These are phyloP conservation scores for Desmophyllum pertusum DNA, from an alignment of 92 coral and sea anemone species.

Conservation along the genomic window DNA sequence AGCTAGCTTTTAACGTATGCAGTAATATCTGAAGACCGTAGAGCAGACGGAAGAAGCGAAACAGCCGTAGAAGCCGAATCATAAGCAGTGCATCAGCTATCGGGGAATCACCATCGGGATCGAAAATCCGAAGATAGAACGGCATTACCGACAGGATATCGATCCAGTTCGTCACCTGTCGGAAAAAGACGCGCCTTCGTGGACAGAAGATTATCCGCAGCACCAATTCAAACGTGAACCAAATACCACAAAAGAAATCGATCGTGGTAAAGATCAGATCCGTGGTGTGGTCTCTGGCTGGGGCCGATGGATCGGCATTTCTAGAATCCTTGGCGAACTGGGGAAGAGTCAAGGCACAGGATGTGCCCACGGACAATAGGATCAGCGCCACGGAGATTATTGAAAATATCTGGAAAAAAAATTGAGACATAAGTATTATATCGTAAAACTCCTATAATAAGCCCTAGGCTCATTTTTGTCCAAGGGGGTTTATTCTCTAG, in stretches of 20 bases:
- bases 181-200: slow-evolving; percentile 65
- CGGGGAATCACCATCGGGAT: slow-evolving; percentile 5
- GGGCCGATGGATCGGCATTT: slow-evolving; percentile 28
- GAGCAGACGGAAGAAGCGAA: slow-evolving; percentile 88
- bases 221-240: slow-evolving; percentile 84
- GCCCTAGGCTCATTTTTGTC: not conserved
- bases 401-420: slow-evolving; percentile 73
- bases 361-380: slow-evolving; percentile 87
- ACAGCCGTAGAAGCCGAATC: slow-evolving; percentile 83
- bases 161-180: slow-evolving; percentile 83
- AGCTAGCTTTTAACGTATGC: slow-evolving; percentile 97
- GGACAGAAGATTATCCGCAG: slow-evolving; percentile 82
- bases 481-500: no score
- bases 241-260: slow-evolving; percentile 85
- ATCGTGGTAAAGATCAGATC: slow-evolving; percentile 42
- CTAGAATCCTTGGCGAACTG: slow-evolving; percentile 53
- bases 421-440: not conserved
- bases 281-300: slow-evolving; percentile 21
- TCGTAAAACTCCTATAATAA: no score
- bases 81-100: slow-evolving; percentile 80
- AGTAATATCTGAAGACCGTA: slow-evolving; percentile 90
- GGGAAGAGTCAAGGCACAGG: slow-evolving; percentile 91
- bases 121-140: slow-evolving; percentile 77
- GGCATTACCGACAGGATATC: slow-evolving; percentile 89
- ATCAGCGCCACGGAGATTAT: slow-evolving; percentile 82